Conservation (phyloP, 2,888 invertebrate genomes). For the Patella pellucida region DNA sequence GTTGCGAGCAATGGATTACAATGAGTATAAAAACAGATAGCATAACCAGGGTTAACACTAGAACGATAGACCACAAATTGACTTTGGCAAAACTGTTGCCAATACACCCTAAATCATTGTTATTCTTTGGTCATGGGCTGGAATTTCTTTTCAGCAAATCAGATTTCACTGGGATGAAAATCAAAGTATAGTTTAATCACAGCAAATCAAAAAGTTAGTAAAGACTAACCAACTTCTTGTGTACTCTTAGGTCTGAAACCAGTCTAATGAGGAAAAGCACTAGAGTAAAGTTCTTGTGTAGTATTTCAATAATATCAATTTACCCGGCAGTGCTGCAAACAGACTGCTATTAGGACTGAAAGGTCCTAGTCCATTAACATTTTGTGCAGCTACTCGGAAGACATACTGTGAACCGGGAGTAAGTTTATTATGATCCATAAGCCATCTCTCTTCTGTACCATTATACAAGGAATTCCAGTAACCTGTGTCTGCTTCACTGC, state of each 20-base stretch:
- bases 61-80: no score
- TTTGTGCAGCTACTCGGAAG: conserved; percentile 83
- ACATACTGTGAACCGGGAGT: conserved; percentile 77
- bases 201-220: no score
- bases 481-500: conserved; percentile 26
- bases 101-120: no score
- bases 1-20: no score
- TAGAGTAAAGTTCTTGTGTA: background rate
- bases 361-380: conserved; percentile 86
- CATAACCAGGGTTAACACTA: no score
- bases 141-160: no score
- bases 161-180: no score
- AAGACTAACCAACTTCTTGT: no score
- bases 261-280: background rate
- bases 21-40: no score
- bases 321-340: conserved; percentile 70
- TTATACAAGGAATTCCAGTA: conserved; percentile 65
- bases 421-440: conserved; percentile 77
- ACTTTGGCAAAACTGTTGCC: no score
- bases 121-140: no score
- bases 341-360: conserved; percentile 80
- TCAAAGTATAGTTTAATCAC: no score
- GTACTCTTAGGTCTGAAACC: background rate
- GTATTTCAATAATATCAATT: conserved; percentile 17
- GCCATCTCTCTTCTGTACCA: conserved; percentile 81